phyloP scores from a whole-genome alignment of 2,113 vertebrate genomes.

The Dermatemys mawii region DNA sequence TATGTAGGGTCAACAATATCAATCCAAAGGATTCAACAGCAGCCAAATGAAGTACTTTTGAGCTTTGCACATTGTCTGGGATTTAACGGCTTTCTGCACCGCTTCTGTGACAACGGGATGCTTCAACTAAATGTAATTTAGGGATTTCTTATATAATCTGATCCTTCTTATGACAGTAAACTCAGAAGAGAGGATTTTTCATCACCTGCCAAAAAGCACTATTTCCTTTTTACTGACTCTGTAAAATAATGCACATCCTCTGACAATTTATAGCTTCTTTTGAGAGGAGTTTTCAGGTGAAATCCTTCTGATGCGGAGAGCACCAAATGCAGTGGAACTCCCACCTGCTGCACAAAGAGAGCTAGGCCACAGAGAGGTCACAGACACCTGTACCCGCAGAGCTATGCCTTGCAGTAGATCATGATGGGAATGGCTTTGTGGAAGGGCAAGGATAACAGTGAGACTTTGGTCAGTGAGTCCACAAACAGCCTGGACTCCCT shows the following conservation, averaged over 20 bases:
- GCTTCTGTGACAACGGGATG: slow-evolving; percentile 23
- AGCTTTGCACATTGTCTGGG: not conserved
- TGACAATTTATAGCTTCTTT: not conserved
- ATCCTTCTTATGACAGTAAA: not conserved
- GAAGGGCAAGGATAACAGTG: not conserved
- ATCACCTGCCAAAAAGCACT: not conserved
- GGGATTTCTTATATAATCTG: slow-evolving; percentile 20
- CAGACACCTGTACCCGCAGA: not conserved
- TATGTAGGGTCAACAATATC: not conserved
- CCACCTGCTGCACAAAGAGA: not conserved
- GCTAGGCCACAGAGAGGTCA: not conserved
- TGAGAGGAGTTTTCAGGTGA: not conserved
- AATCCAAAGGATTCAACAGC: not conserved
- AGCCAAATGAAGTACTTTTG: slow-evolving; percentile 2
- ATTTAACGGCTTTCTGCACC: not conserved
- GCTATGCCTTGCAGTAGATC: not conserved
- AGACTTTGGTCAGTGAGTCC: not conserved
- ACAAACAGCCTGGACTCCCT: not conserved
- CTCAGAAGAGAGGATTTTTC: not conserved
- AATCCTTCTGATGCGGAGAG: not conserved
- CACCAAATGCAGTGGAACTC: not conserved
- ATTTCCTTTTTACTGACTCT: not conserved
- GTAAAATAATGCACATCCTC: not conserved
- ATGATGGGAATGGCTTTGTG: not conserved
- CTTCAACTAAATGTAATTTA: slow-evolving; percentile 16